phyloP scores from a whole-genome alignment of 2,113 vertebrate genomes.

The Motacilla alba region DNA sequence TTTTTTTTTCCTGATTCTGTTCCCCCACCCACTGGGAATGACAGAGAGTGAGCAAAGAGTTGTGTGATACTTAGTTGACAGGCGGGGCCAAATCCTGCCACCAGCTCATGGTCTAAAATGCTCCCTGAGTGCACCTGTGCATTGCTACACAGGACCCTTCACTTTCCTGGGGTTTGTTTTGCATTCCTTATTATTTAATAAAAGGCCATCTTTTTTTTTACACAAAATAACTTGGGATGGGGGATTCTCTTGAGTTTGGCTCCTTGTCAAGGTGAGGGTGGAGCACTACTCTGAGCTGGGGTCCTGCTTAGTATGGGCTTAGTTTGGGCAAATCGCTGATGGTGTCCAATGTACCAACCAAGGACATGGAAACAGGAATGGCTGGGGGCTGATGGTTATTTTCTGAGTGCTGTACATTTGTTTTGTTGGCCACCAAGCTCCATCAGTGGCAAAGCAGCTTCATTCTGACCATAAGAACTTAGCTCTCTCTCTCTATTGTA shows the following conservation, averaged over 20 bases:
- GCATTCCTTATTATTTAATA: background rate
- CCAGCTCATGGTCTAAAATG: background rate
- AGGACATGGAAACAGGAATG: background rate
- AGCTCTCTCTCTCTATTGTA: background rate
- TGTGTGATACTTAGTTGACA: background rate
- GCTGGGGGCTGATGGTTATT: background rate
- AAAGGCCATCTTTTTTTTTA: background rate
- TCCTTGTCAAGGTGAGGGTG: background rate
- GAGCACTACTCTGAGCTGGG: rapidly evolving
- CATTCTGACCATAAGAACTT: rapidly evolving
- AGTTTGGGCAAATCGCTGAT: rapidly evolving
- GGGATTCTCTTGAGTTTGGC: background rate
- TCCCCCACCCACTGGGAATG: background rate
- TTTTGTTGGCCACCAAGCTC: background rate
- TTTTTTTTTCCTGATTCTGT: background rate
- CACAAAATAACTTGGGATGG: too few relatives aligned
- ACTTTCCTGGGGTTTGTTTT: background rate
- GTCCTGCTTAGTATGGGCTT: background rate
- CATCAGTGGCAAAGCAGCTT: rapidly evolving
- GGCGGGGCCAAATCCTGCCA: background rate
- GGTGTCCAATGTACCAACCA: rapidly evolving
- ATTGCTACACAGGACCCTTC: background rate
- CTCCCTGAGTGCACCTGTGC: background rate
- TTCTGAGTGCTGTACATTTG: rapidly evolving
- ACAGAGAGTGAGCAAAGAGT: background rate